phyloP scores from a whole-genome alignment of 2,797 vertebrate species.

The Mus minutoides region DNA sequence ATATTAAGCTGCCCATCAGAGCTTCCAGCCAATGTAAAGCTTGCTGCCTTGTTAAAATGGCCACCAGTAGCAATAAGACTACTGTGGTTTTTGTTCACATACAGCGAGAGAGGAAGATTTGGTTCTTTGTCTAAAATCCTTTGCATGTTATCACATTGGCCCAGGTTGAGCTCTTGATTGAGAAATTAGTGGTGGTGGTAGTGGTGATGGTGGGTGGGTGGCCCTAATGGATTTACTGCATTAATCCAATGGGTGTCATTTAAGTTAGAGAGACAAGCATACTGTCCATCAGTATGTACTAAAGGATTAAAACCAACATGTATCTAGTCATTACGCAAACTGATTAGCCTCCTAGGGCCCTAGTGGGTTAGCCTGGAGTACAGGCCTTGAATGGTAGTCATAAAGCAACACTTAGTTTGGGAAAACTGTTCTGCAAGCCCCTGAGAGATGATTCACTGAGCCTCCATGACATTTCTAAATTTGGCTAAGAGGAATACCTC shows the following conservation, averaged over 20 bases:
- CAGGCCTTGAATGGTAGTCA: conserved; percentile 1
- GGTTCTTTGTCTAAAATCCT: conserved; percentile 12
- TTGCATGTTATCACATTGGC: neutral
- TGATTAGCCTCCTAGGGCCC: neutral
- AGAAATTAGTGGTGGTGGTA: neutral
- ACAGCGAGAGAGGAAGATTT: neutral
- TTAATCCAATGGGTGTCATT: neutral
- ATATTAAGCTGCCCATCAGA: neutral
- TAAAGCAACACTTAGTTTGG: conserved; percentile 40
- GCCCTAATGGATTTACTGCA: neutral
- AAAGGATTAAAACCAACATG: neutral
- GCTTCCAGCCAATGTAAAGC: neutral
- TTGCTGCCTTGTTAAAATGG: conserved; percentile 9
- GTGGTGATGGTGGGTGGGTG: neutral
- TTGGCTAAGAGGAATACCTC: conserved; percentile 80
- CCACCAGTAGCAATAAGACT: neutral
- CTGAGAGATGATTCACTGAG: conserved; percentile 74
- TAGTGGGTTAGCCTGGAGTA: neutral
- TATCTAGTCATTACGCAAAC: neutral
- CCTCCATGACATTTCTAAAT: conserved; percentile 80
- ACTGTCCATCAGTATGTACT: neutral
- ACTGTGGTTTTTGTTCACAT: neutral
- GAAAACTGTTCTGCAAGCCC: conserved; percentile 63
- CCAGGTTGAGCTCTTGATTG: neutral
- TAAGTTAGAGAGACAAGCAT: neutral